A percentile compares a stretch with the other conserved stretches of the same genome.
These are phyloP conservation scores for Rhopalosiphum padi DNA, from an alignment of 1,140 invertebrate species.

Conservation along the genomic window DNA sequence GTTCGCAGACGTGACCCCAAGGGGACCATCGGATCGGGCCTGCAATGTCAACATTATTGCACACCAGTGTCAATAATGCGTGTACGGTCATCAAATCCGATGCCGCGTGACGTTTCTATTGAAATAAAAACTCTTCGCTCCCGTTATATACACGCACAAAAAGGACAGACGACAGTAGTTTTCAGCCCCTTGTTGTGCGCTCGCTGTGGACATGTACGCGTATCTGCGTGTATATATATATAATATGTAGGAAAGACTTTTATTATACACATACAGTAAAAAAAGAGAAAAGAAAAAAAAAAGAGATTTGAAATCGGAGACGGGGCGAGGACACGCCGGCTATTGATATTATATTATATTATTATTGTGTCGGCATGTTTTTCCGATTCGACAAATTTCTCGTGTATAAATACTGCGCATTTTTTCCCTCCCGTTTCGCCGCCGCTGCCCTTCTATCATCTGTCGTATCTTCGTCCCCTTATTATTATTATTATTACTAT, in stretches of 20 bases:
- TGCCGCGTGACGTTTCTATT: constrained; percentile 56
- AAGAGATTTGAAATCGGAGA: constrained; percentile 57
- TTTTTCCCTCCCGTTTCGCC: neutral
- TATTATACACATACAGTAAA: constrained; percentile 1
- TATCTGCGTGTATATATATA: neutral
- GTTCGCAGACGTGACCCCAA: constrained; percentile 32
- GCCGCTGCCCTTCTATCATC: neutral
- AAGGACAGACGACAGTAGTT: constrained; percentile 54
- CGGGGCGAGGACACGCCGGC: constrained; percentile 20
- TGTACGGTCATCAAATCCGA: constrained; percentile 57
- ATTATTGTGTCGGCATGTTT: constrained; percentile 56
- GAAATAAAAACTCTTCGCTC: constrained; percentile 52
- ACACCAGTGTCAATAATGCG: constrained; percentile 56
- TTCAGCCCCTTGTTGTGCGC: constrained; percentile 1
- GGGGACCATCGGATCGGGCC: constrained; percentile 30
- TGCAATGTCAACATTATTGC: constrained; percentile 57
- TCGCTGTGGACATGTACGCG: neutral
- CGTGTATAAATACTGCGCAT: constrained; percentile 44
- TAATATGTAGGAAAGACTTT: constrained; percentile 1
- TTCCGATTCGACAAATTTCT: constrained; percentile 56
- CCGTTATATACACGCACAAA: constrained; percentile 41
- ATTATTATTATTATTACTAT: neutral
- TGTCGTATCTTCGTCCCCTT: constrained; percentile 11
- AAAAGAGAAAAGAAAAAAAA: neutral
- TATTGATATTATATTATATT: constrained; percentile 51